Percentiles rank a stretch among this genome's conserved stretches.
Evolutionary conservation across 2,888 invertebrate species (phyloP).

Genomic region (Bellardia pandia): DNA sequence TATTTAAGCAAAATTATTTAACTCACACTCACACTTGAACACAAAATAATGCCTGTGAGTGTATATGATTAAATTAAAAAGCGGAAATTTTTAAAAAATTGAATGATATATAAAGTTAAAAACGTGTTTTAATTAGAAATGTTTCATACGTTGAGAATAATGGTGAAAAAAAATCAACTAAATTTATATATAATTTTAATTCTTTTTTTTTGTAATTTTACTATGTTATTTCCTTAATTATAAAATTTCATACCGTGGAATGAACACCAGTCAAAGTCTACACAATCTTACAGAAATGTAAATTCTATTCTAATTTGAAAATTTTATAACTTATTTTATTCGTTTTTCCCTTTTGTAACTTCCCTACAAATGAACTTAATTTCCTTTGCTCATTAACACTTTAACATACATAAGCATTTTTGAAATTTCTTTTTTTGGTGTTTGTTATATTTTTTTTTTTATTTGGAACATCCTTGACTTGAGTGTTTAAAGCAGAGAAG

Average conservation of each 20-base stretch:
- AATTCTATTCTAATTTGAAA: conserved; percentile 62
- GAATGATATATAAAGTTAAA: conserved; percentile 21
- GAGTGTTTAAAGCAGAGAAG: conserved; percentile 32
- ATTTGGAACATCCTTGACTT: conserved; percentile 14
- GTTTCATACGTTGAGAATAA: conserved; percentile 16
- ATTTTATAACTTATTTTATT: conserved; percentile 48
- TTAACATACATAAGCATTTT: conserved; percentile 50
- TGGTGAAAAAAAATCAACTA: conserved; percentile 35
- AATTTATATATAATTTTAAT: conserved; percentile 12
- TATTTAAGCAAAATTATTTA: conserved; percentile 32
- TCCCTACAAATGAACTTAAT: conserved; percentile 68
- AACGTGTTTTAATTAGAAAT: conserved; percentile 68
- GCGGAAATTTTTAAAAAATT: conserved; percentile 25
- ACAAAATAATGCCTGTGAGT: background rate
- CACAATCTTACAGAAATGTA: conserved; percentile 35
- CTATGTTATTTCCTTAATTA: conserved; percentile 61
- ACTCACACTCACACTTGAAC: background rate
- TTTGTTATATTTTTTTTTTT: background rate
- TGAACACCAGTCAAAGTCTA: conserved; percentile 3
- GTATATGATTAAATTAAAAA: background rate
- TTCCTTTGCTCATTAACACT: conserved; percentile 71
- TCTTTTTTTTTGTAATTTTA: conserved; percentile 37
- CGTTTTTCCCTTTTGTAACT: conserved; percentile 5
- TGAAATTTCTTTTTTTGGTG: conserved; percentile 42
- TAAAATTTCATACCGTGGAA: background rate